phyloP scores from a whole-genome alignment of 1,140 invertebrate species.

The Macrosteles quadrilineatus region DNA sequence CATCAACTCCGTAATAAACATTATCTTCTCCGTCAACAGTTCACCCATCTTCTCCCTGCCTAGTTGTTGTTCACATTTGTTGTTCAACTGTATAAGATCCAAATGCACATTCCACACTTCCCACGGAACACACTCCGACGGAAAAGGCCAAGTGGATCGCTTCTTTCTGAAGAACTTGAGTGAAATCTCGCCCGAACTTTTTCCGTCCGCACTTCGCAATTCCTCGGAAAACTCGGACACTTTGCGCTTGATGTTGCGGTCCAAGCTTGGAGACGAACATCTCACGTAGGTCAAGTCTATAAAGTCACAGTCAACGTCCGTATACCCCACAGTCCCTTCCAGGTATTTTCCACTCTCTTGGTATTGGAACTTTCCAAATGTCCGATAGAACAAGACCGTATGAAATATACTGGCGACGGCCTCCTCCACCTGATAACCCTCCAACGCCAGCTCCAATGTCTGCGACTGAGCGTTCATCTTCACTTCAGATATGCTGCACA shows the following conservation, averaged over 20 bases:
- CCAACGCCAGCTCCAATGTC: slow-evolving; percentile 58
- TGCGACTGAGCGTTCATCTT: slow-evolving; percentile 30
- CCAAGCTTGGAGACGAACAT: slow-evolving; percentile 29
- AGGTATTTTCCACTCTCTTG: slow-evolving; percentile 91
- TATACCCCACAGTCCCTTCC: slow-evolving; percentile 90
- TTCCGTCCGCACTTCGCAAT: slow-evolving; percentile 21
- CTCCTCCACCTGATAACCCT: slow-evolving; percentile 92
- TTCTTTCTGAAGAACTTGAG: slow-evolving; percentile 29
- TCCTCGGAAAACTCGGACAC: slow-evolving; percentile 28
- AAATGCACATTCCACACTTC: slow-evolving; percentile 29
- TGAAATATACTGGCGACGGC: slow-evolving; percentile 93
- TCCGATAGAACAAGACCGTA: slow-evolving; percentile 91
- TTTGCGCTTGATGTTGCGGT: slow-evolving; percentile 12
- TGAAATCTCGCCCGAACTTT: slow-evolving; percentile 23
- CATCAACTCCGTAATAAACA: slow-evolving; percentile 13
- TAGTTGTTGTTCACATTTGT: slow-evolving; percentile 1
- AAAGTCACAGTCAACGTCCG: slow-evolving; percentile 95
- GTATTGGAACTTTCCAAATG: slow-evolving; percentile 93
- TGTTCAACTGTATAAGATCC: slow-evolving; percentile 25
- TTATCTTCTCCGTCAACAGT: slow-evolving; percentile 30
- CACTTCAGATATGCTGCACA: not conserved
- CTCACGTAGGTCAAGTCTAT: slow-evolving; percentile 92
- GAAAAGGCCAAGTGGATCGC: slow-evolving; percentile 21
- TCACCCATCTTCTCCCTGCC: slow-evolving; percentile 24
- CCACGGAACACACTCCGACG: slow-evolving; percentile 21